Evolutionary conservation across 2,113 vertebrate genomes (phyloP).

Genomic region (Malaclemys terrapin): DNA sequence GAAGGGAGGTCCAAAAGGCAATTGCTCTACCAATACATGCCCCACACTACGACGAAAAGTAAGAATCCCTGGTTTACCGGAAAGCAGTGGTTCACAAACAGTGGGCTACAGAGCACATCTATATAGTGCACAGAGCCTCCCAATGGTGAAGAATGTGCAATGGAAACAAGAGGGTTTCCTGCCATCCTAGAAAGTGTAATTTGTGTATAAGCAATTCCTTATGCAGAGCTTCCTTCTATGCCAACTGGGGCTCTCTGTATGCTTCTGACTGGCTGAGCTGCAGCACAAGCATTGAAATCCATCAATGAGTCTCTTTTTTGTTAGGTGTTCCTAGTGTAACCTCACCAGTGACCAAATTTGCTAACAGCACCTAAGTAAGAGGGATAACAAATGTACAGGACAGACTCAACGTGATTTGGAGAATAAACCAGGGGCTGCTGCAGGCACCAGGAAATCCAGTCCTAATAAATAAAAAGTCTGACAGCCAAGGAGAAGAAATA

Average conservation of each 20-base stretch:
- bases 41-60: background rate
- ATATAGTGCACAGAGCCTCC: background rate
- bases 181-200: background rate
- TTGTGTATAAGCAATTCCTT: background rate
- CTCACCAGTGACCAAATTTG: background rate
- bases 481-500: slow-evolving; percentile 66
- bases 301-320: background rate
- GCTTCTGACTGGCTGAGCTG: background rate
- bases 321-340: background rate
- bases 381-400: background rate
- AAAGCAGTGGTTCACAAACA: background rate
- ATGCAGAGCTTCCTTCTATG: background rate
- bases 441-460: slow-evolving; percentile 68
- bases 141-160: background rate
- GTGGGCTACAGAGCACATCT: rapidly evolving
- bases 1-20: rapidly evolving
- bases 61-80: background rate
- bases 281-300: background rate
- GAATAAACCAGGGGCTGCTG: slow-evolving; percentile 47
- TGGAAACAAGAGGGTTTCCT: slow-evolving; percentile 11
- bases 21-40: background rate
- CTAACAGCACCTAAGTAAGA: background rate
- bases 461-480: slow-evolving; percentile 65
- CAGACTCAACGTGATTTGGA: slow-evolving; percentile 9
- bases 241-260: background rate